Conservation (phyloP, 2,797 vertebrate species). For the Falco naumanni region DNA sequence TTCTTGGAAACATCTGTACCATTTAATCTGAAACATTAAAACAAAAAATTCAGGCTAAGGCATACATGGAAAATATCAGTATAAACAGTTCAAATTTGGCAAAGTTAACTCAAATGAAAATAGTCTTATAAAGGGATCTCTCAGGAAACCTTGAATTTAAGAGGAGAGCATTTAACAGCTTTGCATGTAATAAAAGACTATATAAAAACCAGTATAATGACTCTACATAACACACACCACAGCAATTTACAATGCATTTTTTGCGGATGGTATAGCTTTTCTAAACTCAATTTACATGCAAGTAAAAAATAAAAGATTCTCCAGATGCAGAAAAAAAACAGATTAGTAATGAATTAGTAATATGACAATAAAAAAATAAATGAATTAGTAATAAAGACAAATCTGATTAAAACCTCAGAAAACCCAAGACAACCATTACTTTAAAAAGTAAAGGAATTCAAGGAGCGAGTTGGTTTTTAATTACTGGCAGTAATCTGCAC, state of each 20-base stretch:
- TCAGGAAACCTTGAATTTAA: neutral
- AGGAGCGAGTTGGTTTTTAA: neutral
- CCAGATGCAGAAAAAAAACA: neutral
- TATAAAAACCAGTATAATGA: neutral
- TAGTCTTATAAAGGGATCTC: neutral
- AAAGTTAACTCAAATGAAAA: slow-evolving; percentile 40
- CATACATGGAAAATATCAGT: slow-evolving; percentile 39
- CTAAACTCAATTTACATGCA: neutral
- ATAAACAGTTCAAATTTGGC: slow-evolving; percentile 43
- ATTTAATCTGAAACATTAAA: slow-evolving; percentile 64
- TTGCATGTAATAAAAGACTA: neutral
- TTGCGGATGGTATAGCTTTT: neutral
- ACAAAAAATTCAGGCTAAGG: slow-evolving; percentile 43
- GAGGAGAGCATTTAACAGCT: neutral
- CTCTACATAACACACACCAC: neutral
- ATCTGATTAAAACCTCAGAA: neutral
- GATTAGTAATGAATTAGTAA: neutral
- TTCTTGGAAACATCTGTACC: slow-evolving; percentile 53
- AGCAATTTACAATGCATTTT: neutral
- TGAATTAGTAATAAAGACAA: neutral
- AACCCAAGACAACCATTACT: neutral
- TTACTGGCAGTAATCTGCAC: neutral
- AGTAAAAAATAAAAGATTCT: neutral
- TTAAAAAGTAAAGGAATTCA: neutral
- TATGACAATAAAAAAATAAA: no score